phyloP scores from a whole-genome alignment of 23 tunicate genomes.

The Diplosoma virens region DNA sequence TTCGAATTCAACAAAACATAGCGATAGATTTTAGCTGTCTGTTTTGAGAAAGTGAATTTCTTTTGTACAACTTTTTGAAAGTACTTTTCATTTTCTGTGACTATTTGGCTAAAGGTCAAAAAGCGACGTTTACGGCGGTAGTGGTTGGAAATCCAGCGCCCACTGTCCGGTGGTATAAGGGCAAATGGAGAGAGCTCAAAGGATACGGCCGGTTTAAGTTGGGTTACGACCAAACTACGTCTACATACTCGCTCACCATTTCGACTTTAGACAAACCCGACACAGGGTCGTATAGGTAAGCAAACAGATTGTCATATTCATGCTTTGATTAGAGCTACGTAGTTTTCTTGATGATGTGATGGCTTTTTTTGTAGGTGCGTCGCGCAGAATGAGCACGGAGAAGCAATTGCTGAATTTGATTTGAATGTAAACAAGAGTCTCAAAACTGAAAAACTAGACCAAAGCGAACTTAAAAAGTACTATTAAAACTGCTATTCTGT shows the following conservation, averaged over 20 bases:
- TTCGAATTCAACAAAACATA: no score
- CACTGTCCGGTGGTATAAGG: conserved; percentile 85
- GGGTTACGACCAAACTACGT: conserved; percentile 32
- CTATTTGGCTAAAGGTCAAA: not conserved
- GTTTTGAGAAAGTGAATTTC: no score
- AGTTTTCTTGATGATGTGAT: not conserved
- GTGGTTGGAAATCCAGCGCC: conserved; percentile 83
- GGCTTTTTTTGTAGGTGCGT: conserved; percentile 54
- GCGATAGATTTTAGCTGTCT: no score
- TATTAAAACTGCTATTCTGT: not conserved
- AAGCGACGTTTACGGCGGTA: conserved; percentile 59
- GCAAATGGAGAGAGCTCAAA: conserved; percentile 87
- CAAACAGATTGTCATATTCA: not conserved
- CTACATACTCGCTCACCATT: conserved; percentile 48
- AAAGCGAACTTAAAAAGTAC: conserved; percentile 81
- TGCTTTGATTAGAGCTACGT: not conserved
- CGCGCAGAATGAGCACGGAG: conserved; percentile 82
- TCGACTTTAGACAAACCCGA: conserved; percentile 75
- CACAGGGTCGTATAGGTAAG: conserved; percentile 79
- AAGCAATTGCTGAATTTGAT: conserved; percentile 74
- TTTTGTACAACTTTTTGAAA: not conserved
- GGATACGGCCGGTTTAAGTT: conserved; percentile 77
- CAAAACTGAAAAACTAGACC: conserved; percentile 65
- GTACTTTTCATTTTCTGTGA: no score
- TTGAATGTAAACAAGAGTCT: conserved; percentile 61